Percentiles rank a stretch among this genome's conserved stretches.
These are phyloP conservation scores for Sesamia inferens DNA, from an alignment of 2,888 invertebrate genomes.

Conservation along the genomic window DNA sequence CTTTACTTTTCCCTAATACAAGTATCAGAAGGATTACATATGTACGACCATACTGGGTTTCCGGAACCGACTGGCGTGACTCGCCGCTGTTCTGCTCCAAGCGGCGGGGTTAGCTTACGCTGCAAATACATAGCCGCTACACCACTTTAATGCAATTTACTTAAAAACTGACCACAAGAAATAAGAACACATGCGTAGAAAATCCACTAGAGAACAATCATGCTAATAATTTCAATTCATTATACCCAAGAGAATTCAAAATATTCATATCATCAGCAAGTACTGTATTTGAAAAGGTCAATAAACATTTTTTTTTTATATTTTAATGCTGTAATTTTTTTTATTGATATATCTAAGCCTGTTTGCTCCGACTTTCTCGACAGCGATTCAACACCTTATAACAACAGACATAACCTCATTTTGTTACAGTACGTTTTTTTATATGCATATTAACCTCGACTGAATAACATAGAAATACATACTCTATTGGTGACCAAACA, in stretches of 20 bases:
- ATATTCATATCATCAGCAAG: not conserved
- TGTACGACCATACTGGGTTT: too few species aligned
- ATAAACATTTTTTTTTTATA: constrained; percentile 39
- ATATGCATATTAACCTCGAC: not conserved
- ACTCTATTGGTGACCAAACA: not conserved
- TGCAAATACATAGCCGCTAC: too few species aligned
- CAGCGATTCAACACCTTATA: too few species aligned
- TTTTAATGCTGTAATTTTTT: not conserved
- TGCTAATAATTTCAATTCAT: not conserved
- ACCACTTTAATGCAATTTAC: not conserved
- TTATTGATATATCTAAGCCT: not conserved
- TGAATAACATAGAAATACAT: too few species aligned
- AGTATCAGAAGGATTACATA: too few species aligned
- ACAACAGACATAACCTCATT: not conserved
- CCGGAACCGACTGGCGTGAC: too few species aligned
- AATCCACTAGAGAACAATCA: not conserved
- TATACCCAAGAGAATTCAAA: not conserved
- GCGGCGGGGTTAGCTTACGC: too few species aligned
- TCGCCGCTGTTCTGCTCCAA: too few species aligned
- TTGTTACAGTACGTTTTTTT: not conserved
- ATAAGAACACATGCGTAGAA: not conserved
- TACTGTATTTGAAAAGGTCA: constrained; percentile 14
- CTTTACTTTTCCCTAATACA: too few species aligned
- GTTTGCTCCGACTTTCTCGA: not conserved
- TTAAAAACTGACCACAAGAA: not conserved